Evolutionary conservation across 2,888 invertebrate species (phyloP).

Genomic region (Zaprionus bogoriensis): DNA sequence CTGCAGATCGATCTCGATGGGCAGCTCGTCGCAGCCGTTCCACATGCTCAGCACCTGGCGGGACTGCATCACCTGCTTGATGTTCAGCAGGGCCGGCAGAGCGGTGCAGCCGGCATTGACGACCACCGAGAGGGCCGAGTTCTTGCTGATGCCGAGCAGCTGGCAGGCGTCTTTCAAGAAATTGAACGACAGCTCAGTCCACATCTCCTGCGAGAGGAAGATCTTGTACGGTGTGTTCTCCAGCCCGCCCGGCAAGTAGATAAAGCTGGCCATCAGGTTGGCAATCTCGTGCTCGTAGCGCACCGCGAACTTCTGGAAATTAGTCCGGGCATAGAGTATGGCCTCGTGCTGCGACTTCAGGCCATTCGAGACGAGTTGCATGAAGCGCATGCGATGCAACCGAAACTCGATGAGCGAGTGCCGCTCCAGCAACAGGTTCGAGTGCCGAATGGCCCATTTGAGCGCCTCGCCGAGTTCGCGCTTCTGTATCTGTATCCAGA

Average conservation of each 20-base stretch:
- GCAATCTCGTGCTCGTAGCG: conserved; percentile 93
- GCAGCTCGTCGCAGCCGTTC: conserved; percentile 97
- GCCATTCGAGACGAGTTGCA: conserved; percentile 84
- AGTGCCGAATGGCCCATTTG: conserved; percentile 92
- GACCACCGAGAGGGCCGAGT: conserved; percentile 95
- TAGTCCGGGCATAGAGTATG: conserved; percentile 91
- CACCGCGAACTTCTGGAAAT: conserved; percentile 91
- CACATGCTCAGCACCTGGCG: conserved; percentile 96
- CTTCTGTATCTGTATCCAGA: conserved; percentile 92
- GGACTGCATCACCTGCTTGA: conserved; percentile 95
- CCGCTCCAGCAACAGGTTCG: conserved; percentile 86
- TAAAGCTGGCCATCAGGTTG: conserved; percentile 92
- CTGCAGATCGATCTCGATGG: conserved; percentile 97
- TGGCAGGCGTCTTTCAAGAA: conserved; percentile 97
- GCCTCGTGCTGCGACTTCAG: conserved; percentile 90
- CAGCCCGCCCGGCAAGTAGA: conserved; percentile 91
- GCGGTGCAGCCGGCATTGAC: conserved; percentile 96
- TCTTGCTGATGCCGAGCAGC: conserved; percentile 93
- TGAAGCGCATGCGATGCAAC: conserved; percentile 91
- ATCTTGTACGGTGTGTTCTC: conserved; percentile 90
- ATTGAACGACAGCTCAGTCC: conserved; percentile 91
- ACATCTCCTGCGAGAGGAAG: conserved; percentile 89
- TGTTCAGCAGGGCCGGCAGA: conserved; percentile 96
- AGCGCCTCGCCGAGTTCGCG: conserved; percentile 93
- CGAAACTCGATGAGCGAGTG: conserved; percentile 88